Evolutionary conservation across 2,888 invertebrate genomes (phyloP).

Genomic region (Dryomyza anilis): DNA sequence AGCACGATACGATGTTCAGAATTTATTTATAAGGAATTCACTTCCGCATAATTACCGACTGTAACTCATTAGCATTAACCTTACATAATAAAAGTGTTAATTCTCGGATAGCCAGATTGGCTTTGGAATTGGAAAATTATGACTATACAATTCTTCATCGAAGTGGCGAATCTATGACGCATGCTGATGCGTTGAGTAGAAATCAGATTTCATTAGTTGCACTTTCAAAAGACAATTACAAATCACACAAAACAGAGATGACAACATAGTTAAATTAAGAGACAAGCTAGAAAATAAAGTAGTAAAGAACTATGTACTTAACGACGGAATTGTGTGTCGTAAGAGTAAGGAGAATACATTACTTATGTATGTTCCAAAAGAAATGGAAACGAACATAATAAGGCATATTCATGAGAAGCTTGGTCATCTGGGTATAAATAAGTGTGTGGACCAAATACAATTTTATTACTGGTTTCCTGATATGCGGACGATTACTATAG

Average conservation of each 20-base stretch:
- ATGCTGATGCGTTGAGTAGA: constrained; percentile 24
- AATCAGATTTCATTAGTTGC: constrained; percentile 1
- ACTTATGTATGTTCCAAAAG: constrained; percentile 16
- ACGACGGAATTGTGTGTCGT: constrained; percentile 22
- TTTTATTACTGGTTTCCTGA: no score
- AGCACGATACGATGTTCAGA: background rate
- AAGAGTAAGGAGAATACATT: constrained; percentile 1
- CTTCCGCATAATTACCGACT: constrained; percentile 7
- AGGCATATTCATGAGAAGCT: constrained; percentile 16
- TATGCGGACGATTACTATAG: constrained; percentile 17
- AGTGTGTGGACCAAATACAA: constrained; percentile 7
- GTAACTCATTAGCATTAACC: constrained; percentile 20
- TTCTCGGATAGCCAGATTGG: constrained; percentile 19
- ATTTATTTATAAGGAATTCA: constrained; percentile 5
- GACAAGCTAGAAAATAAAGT: constrained; percentile 13
- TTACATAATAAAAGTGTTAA: constrained; percentile 9
- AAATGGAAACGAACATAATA: constrained; percentile 19
- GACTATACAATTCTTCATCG: constrained; percentile 14
- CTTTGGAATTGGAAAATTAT: constrained; percentile 19
- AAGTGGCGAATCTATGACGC: constrained; percentile 6
- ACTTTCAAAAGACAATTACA: constrained; percentile 13
- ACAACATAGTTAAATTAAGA: constrained; percentile 12
- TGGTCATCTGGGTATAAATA: constrained; percentile 15
- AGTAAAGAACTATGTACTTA: constrained; percentile 9
- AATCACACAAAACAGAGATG: constrained; percentile 19